Evolutionary conservation across 2,797 vertebrate species (phyloP).

Genomic region (Sebastes taczanowskii): DNA sequence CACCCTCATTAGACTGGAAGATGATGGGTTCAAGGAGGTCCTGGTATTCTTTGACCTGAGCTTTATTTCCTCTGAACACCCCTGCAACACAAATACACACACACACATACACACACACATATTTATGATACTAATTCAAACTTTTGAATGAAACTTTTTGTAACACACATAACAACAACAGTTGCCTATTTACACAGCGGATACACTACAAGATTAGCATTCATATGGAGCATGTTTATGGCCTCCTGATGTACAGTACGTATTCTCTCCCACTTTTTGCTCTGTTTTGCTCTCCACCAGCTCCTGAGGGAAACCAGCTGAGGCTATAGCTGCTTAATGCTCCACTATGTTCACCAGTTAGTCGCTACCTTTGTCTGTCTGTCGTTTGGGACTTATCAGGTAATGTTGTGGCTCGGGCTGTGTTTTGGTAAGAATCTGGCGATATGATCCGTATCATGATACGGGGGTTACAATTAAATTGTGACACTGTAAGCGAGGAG

Average conservation of each 20-base stretch:
- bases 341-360: neutral
- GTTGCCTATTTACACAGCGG: neutral
- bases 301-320: neutral
- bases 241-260: neutral
- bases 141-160: neutral
- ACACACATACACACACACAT: neutral
- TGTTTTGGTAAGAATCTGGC: too few species aligned
- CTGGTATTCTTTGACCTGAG: slow-evolving; percentile 93
- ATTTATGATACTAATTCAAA: neutral
- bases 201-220: neutral
- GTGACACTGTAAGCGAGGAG: too few species aligned
- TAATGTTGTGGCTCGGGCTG: too few species aligned
- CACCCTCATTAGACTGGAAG: slow-evolving; percentile 91
- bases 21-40: slow-evolving; percentile 90
- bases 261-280: too few species aligned
- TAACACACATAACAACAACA: neutral
- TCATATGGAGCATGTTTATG: neutral
- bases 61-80: slow-evolving; percentile 88
- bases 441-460: too few species aligned
- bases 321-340: neutral
- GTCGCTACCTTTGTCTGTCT: too few species aligned
- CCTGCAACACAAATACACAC: slow-evolving; percentile 75
- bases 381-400: too few species aligned
- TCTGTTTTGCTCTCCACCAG: neutral
- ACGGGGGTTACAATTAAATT: too few species aligned